Base-by-base conservation (phyloP, 2,113 vertebrate species). In the Trematomus loennbergii region DNA sequence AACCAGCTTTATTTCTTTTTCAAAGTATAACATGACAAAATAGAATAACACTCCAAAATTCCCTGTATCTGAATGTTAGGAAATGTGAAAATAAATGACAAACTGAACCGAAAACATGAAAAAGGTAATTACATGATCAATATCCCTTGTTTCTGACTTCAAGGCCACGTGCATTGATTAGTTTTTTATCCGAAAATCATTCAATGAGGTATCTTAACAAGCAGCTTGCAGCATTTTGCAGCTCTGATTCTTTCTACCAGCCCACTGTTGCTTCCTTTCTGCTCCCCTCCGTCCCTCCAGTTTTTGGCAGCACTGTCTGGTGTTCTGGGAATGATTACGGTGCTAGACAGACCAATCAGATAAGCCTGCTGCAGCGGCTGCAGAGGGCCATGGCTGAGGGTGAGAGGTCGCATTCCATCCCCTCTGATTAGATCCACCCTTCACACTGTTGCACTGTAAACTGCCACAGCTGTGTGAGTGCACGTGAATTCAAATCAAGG, bases 241-340 rank as follows among this genome's bases (percentile, higher is more conserved):
- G 72, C 71, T 22, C 22, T 52, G 46, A 12, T 36, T 46, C 66
- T 81, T 86, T 77, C 45, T 76, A 64, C 60, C n/a, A 7, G 67
- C 13, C 40, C 45, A 18, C 55, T 59, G 48, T 60, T 29, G n/a
- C 58, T 59, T 61, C 25, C 54, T 60, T 50, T 7, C 9, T 18
- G 2, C 45, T 11, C 15, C 50, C 12, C 20, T 16, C 66, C 1
- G 3, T 58, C 59, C 70, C 60, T 53, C 59, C 54, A 36, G 25
- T 53, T 82, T 87, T 77, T 76, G 66, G 66, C 72, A 3, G 81
- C 61, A 84, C 46, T 46, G 53, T 78, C 22, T 61, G 52, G 59
- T 40, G 73, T 81, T 94, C 93, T 94, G 94, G 93, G 92, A 95
- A 78, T 90, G 78, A 94, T 94, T 95, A 95, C 53, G 12, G 72